These are phyloP conservation scores for Pteromalus puparum DNA, from an alignment of 1,140 invertebrate species.

Conservation along the genomic window DNA sequence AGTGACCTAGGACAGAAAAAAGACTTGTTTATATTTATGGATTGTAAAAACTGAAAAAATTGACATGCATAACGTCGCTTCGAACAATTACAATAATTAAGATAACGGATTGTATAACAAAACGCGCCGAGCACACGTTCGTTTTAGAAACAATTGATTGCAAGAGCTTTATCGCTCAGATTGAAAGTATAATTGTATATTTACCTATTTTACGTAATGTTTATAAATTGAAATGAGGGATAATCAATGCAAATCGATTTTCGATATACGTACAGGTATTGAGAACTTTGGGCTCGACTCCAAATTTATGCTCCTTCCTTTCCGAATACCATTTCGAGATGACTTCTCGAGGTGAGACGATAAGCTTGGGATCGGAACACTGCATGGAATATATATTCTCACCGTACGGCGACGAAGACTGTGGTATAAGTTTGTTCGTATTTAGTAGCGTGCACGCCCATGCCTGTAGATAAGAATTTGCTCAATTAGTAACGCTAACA, in stretches of 20 bases:
- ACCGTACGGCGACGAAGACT: slow-evolving; percentile 79
- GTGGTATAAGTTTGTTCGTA: slow-evolving; percentile 81
- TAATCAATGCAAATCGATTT: slow-evolving; percentile 9
- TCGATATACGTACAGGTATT: slow-evolving; percentile 74
- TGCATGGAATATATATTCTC: slow-evolving; percentile 83
- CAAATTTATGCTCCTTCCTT: slow-evolving; percentile 79
- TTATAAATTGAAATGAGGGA: background rate
- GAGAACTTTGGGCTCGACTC: slow-evolving; percentile 78
- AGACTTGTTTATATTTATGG: background rate
- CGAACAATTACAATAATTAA: background rate
- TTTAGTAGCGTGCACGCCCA: slow-evolving; percentile 87
- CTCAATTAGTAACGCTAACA: background rate
- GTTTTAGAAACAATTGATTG: background rate
- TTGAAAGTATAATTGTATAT: background rate
- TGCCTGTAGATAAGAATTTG: slow-evolving; percentile 61
- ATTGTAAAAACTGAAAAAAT: background rate
- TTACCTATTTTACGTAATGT: background rate
- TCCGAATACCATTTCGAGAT: slow-evolving; percentile 84
- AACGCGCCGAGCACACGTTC: background rate
- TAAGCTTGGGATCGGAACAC: slow-evolving; percentile 80
- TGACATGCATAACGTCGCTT: too few species aligned
- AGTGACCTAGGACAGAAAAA: slow-evolving; percentile 77
- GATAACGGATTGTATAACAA: background rate
- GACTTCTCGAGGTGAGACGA: slow-evolving; percentile 80
- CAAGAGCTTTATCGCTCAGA: background rate